phyloP scores from a whole-genome alignment of 2,113 vertebrate species.

The Laticauda laticaudata region DNA sequence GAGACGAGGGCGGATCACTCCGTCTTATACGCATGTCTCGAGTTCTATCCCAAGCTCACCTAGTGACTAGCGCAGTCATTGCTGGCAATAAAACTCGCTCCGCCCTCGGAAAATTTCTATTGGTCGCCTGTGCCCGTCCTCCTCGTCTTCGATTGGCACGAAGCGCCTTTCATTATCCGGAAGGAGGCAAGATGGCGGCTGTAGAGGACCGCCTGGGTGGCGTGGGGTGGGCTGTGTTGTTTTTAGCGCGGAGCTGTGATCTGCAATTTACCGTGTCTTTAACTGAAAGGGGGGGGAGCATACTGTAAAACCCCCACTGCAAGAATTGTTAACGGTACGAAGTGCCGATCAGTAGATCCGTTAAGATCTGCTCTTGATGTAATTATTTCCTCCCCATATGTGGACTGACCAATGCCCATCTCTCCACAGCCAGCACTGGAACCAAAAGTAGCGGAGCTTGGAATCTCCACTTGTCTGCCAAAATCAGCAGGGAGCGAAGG shows the following conservation, averaged over 20 bases:
- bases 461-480: not conserved
- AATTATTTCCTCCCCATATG: not conserved
- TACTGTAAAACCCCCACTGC: not conserved
- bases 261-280: not conserved
- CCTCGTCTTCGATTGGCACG: not conserved
- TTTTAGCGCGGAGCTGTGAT: not conserved
- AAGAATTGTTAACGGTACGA: not conserved
- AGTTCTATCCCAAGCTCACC: too few relatives aligned
- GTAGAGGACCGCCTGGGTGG: fast-evolving
- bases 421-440: not conserved
- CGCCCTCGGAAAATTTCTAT: not conserved
- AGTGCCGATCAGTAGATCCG: too few relatives aligned
- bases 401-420: not conserved
- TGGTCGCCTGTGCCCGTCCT: not conserved
- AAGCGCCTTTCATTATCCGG: not conserved
- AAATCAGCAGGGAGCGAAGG: not conserved
- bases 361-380: too few relatives aligned
- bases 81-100: not conserved
- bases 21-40: too few relatives aligned
- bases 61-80: not conserved
- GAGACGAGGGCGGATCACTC: too few relatives aligned
- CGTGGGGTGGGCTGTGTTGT: too few relatives aligned
- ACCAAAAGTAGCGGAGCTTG: not conserved
- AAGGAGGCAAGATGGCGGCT: slow-evolving; percentile 13
- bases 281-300: too few relatives aligned